Base-by-base conservation (phyloP, 2,888 invertebrate species). In the Adelognathus sp. region DNA sequence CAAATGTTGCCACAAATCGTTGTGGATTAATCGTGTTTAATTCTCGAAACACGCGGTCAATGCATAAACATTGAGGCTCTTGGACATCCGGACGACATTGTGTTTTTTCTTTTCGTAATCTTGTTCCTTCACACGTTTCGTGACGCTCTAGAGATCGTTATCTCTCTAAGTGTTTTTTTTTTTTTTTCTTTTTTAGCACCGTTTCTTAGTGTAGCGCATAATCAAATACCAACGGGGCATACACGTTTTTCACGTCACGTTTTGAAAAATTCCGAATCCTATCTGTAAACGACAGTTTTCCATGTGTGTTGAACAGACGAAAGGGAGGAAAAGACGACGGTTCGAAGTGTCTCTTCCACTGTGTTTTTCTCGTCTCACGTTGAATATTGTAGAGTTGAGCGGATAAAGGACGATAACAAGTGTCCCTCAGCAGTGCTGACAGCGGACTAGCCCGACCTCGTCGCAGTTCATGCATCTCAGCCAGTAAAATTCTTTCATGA, bases 401-500 rank as follows among this genome's bases (percentile, higher is more conserved):
- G 58, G 67, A 63, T 72, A 46, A 64, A 39, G 72, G 54, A 56
- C 31, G 44, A 24, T n/a, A 50, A 31, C 9, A 29, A 39, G 61
- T 24, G 14, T 31, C 80, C 78, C 84, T 92, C 91, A 96, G 92
- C 99, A 99, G 81, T 95, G 94, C 86, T 95, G 95, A 92, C 98
- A 99, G 86, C 95, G 94, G 44, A 98, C 96, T 60, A 99, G 94
- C 56, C 98, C 99, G 72, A 97, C 98, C 92, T 98, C 98, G 90
- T 99, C 98, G 92, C 98, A 98, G 91, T 96, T 97, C 96, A 97
- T 97, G 92, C 98, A 98, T 88, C 97, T 97, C 86, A 99, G 94
- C 18, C 98, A 98, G 79, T 97, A 96, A 90, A 98, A 97, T 92
- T 98, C 98, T 39, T 97, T 95, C 0, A 98, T 98, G 92, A 98